A percentile compares a stretch with the other conserved stretches of the same genome.
Evolutionary conservation across 2,797 vertebrate species (phyloP).

Genomic region (Notolepis coatsorum): DNA sequence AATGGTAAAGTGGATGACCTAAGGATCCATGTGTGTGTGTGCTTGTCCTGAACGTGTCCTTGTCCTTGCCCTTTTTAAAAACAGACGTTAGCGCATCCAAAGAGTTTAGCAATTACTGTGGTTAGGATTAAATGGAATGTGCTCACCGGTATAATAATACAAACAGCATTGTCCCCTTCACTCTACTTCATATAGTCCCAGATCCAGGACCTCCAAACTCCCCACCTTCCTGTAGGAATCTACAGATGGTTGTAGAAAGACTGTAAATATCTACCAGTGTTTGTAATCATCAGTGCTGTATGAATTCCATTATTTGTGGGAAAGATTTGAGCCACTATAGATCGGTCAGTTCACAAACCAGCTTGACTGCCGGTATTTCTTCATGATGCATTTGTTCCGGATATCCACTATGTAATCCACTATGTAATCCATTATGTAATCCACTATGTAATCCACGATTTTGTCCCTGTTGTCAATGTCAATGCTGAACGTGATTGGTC

Average conservation of each 20-base stretch:
- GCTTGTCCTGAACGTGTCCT: constrained; percentile 1
- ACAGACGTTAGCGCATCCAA: too few species aligned
- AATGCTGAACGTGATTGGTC: too few species aligned
- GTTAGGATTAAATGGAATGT: too few species aligned
- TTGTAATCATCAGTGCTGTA: neutral
- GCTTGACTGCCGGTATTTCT: neutral
- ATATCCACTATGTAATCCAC: neutral
- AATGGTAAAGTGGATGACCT: constrained; percentile 25
- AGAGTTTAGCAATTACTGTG: too few species aligned
- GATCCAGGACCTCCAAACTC: constrained; percentile 42
- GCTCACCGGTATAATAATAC: too few species aligned
- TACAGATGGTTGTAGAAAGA: constrained; percentile 11
- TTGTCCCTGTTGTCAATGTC: neutral
- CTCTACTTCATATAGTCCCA: constrained; percentile 32
- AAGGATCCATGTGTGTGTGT: constrained; percentile 24
- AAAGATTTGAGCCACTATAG: neutral
- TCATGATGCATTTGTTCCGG: too few species aligned
- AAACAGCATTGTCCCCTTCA: too few species aligned
- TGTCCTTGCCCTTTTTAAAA: too few species aligned
- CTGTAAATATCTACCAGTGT: neutral
- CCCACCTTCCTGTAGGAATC: constrained; percentile 40
- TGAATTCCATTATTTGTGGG: too few species aligned
- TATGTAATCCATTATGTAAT: neutral
- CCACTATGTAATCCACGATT: neutral
- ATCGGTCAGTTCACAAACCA: neutral